A percentile compares a stretch with the other conserved stretches of the same genome.
These are phyloP conservation scores for Chanos chanos DNA, from an alignment of 2,797 vertebrate species.

Conservation along the genomic window DNA sequence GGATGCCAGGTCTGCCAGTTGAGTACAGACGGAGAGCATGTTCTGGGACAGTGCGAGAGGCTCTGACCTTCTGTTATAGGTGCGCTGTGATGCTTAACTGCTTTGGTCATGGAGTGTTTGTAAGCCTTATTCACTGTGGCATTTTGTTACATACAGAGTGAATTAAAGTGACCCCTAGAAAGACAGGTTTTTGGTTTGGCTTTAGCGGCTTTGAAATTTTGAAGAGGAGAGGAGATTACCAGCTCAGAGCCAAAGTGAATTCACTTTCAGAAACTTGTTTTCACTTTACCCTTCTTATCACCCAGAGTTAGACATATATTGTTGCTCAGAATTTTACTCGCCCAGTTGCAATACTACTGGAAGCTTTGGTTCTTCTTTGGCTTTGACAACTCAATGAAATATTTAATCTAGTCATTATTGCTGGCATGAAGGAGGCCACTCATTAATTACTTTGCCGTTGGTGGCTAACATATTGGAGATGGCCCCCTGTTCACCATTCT, in stretches of 20 bases:
- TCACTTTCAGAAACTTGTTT: no score
- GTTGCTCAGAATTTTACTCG: slow-evolving; percentile 24
- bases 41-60: slow-evolving; percentile 80
- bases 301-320: slow-evolving; percentile 19
- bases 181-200: no score
- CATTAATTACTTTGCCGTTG: slow-evolving; percentile 96
- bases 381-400: slow-evolving; percentile 73
- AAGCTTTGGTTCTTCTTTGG: slow-evolving; percentile 44
- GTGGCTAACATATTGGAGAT: slow-evolving; percentile 94
- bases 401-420: slow-evolving; percentile 95
- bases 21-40: slow-evolving; percentile 83
- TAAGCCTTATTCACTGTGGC: neutral
- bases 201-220: no score
- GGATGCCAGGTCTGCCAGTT: slow-evolving; percentile 87
- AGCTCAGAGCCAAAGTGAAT: no score
- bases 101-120: slow-evolving; percentile 39
- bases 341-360: slow-evolving; percentile 31
- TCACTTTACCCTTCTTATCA: neutral
- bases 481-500: slow-evolving; percentile 77
- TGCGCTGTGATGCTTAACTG: slow-evolving; percentile 43
- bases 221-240: no score
- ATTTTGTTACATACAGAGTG: no score
- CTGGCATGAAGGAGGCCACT: slow-evolving; percentile 93
- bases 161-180: no score
- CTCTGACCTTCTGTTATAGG: slow-evolving; percentile 82